phyloP scores from a whole-genome alignment of 2,888 invertebrate species.

The Serrognathus titanus region DNA sequence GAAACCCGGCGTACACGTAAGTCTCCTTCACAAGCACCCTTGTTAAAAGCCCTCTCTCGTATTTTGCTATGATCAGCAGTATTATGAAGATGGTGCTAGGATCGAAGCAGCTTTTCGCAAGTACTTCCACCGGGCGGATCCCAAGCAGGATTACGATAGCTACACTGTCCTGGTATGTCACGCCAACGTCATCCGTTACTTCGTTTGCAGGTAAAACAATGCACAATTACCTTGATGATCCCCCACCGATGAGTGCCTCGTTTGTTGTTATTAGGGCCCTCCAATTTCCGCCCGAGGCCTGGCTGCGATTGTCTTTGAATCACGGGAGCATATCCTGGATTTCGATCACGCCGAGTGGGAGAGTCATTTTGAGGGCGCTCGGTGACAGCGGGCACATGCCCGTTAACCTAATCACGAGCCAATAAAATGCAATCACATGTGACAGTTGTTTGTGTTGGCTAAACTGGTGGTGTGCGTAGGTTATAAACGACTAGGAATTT shows the following conservation, averaged over 20 bases:
- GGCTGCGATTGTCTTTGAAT: conserved; percentile 88
- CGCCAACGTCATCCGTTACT: conserved; percentile 90
- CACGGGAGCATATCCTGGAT: conserved; percentile 94
- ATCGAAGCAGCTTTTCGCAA: conserved; percentile 95
- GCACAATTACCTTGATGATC: not conserved
- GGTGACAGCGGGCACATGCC: conserved; percentile 93
- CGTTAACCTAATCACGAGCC: conserved; percentile 63
- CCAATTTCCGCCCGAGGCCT: conserved; percentile 95
- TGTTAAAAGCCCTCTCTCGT: not conserved
- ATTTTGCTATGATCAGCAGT: conserved; percentile 64
- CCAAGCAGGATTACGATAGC: conserved; percentile 74
- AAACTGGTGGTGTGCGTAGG: too few relatives aligned
- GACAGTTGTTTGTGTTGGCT: too few relatives aligned
- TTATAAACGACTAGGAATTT: too few relatives aligned
- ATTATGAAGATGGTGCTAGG: conserved; percentile 86
- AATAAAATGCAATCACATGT: conserved; percentile 8
- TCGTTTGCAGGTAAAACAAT: conserved; percentile 24
- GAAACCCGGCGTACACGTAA: conserved; percentile 77
- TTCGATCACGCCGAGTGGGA: conserved; percentile 79
- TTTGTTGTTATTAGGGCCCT: conserved; percentile 65
- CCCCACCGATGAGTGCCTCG: not conserved
- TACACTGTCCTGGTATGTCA: conserved; percentile 94
- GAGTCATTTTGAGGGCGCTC: conserved; percentile 74
- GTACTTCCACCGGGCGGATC: conserved; percentile 86
- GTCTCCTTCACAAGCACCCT: conserved; percentile 25